These are phyloP conservation scores for Phycodurus eques DNA, from an alignment of 2,113 vertebrate genomes.

Conservation along the genomic window DNA sequence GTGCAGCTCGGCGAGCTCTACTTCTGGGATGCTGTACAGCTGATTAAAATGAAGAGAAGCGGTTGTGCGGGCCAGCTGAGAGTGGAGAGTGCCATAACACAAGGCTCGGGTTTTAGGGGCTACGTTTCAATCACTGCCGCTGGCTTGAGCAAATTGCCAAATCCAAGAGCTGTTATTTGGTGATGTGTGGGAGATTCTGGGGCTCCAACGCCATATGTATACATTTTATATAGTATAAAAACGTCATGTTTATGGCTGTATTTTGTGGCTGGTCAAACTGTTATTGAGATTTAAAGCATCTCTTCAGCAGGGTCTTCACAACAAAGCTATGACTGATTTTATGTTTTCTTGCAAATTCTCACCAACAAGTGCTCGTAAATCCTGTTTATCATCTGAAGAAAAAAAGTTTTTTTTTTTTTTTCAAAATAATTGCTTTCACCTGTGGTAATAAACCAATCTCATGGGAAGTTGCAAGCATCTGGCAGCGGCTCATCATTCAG, in stretches of 20 bases:
- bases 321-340: too few species aligned
- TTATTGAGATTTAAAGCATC: slow-evolving; percentile 43
- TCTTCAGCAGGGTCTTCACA: not conserved
- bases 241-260: slow-evolving; percentile 33
- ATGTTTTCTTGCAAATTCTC: not conserved
- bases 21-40: slow-evolving; percentile 3
- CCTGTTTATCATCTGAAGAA: not conserved
- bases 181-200: slow-evolving; percentile 27
- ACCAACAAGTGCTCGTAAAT: not conserved
- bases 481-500: not conserved
- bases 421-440: not conserved
- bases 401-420: not conserved
- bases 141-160: slow-evolving; percentile 36
- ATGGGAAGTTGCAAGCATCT: not conserved
- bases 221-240: not conserved
- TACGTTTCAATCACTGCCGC: slow-evolving; percentile 50
- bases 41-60: slow-evolving; percentile 3
- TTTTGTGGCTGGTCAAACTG: slow-evolving; percentile 18
- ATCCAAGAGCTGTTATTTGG: slow-evolving; percentile 49
- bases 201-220: slow-evolving; percentile 9
- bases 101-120: slow-evolving; percentile 46
- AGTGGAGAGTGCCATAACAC: slow-evolving; percentile 44
- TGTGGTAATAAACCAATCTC: not conserved
- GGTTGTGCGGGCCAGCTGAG: not conserved
- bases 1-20: slow-evolving; percentile 14